Base-by-base conservation (phyloP, 2,888 invertebrate genomes). In the Nycteola revayana region DNA sequence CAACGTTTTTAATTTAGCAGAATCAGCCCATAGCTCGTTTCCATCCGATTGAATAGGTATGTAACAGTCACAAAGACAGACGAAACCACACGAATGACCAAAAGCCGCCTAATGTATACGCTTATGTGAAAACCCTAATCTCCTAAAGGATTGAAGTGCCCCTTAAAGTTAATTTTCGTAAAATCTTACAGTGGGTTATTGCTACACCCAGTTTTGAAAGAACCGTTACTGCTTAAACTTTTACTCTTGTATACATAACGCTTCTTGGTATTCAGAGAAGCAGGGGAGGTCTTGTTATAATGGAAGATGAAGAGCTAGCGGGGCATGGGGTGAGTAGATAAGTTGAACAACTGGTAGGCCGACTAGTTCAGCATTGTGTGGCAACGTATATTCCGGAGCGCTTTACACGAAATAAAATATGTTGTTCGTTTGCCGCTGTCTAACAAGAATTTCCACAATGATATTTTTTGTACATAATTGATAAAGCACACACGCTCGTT, bases 91-190 rank as follows among this genome's bases (percentile, higher is more conserved):
- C 44, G 36, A 66, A 49, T 71, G 72, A 66, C 72, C 72, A 49
- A 55, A 63, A 62, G 39, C 39, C 38, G 32, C 41, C 61, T 67
- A 69, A 74, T 66, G 61, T 64, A 62, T 60, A 63, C 53, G 66
- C 67, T 53, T 60, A 70, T 71, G 63, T 69, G 72, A 71, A 70
- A 70, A 66, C 74, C 73, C 61, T 77, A 81, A 82, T 81, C 78
- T 76, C 59, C 68, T 61, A 73, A 81, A 80, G 79, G 80, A 80
- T 75, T 81, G 73, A 75, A 81, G 81, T 77, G 66, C 66, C 72
- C 73, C 78, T 77, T 78, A 76, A 74, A 82, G 83, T 81, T 85
- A 84, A 86, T 84, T 85, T 85, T 81, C 80, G 74, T 85, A 82
- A 85, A 83, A 82, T 82, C 84, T 80, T 81, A 81, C 75, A 70